These are phyloP conservation scores for Amphilophus citrinellus DNA, from an alignment of 2,113 vertebrate species.

Conservation along the genomic window DNA sequence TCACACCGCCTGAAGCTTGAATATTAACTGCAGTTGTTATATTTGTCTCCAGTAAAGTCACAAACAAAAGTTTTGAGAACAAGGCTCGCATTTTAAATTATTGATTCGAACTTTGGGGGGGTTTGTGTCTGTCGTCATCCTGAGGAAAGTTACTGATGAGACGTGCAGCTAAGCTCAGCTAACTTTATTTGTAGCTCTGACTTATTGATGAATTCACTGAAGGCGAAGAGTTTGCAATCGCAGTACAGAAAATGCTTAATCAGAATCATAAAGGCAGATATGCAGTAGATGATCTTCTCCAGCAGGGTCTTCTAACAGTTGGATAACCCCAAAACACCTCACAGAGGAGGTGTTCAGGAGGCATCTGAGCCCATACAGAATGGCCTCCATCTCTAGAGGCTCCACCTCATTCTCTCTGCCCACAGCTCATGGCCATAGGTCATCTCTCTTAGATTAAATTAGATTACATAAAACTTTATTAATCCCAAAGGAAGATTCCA, in stretches of 20 bases:
- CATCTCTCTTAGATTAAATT: too few relatives aligned
- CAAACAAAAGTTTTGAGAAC: conserved; percentile 35
- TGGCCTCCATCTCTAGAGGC: too few relatives aligned
- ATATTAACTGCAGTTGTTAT: conserved; percentile 33
- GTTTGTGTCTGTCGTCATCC: neutral
- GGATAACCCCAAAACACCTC: too few relatives aligned
- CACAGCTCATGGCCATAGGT: too few relatives aligned
- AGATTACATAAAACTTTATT: too few relatives aligned
- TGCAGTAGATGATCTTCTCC: neutral
- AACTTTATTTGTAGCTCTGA: neutral
- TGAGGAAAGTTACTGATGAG: conserved; percentile 7
- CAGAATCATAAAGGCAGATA: neutral
- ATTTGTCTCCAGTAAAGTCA: conserved; percentile 23
- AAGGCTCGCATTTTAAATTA: conserved; percentile 31
- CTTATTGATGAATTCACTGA: neutral
- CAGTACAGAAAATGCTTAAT: neutral
- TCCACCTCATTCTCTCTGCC: too few relatives aligned
- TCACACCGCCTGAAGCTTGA: conserved; percentile 36
- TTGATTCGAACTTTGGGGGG: neutral
- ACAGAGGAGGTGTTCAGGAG: too few relatives aligned
- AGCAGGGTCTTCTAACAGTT: too few relatives aligned
- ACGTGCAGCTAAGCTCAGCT: neutral
- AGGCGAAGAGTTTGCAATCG: neutral
- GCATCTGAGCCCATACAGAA: too few relatives aligned
- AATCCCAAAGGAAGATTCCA: too few relatives aligned